Percentiles rank a stretch among this genome's conserved stretches.
These are phyloP conservation scores for Drosophila tropicalis DNA, from an alignment of 1,140 invertebrate genomes.

Conservation along the genomic window DNA sequence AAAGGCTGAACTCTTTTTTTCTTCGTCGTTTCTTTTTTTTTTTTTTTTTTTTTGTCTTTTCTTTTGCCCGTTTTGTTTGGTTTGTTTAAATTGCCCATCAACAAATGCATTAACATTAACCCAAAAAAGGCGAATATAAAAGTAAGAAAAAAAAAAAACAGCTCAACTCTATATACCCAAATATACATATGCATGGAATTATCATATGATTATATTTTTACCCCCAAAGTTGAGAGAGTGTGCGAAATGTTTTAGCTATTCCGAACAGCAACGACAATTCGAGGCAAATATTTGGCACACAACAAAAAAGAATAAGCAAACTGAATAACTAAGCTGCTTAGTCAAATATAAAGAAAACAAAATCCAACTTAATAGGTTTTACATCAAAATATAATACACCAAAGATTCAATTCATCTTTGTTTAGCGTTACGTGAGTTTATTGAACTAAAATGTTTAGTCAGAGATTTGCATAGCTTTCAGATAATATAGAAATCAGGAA, in stretches of 20 bases:
- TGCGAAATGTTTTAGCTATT: conserved; percentile 9
- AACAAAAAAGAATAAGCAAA: conserved; percentile 13
- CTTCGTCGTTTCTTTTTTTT: neutral
- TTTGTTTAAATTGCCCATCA: conserved; percentile 66
- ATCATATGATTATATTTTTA: conserved; percentile 5
- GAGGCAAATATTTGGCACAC: conserved; percentile 12
- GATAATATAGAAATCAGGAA: neutral
- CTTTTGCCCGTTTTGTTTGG: neutral
- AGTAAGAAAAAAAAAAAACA: conserved; percentile 29
- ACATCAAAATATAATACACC: too few species aligned
- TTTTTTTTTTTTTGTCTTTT: neutral
- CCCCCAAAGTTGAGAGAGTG: neutral
- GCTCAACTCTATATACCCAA: neutral
- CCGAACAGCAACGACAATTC: neutral
- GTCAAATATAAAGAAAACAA: conserved; percentile 4
- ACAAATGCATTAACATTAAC: conserved; percentile 75
- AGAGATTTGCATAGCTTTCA: neutral
- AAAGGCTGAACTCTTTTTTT: conserved; percentile 74
- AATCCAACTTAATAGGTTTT: neutral
- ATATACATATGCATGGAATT: conserved; percentile 13
- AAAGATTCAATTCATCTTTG: neutral
- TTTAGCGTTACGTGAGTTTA: conserved; percentile 1
- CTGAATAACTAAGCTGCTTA: conserved; percentile 12
- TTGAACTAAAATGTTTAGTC: conserved; percentile 2
- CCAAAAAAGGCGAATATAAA: conserved; percentile 41